Base-by-base conservation (phyloP, 1,140 invertebrate species). In the Wasmannia auropunctata region DNA sequence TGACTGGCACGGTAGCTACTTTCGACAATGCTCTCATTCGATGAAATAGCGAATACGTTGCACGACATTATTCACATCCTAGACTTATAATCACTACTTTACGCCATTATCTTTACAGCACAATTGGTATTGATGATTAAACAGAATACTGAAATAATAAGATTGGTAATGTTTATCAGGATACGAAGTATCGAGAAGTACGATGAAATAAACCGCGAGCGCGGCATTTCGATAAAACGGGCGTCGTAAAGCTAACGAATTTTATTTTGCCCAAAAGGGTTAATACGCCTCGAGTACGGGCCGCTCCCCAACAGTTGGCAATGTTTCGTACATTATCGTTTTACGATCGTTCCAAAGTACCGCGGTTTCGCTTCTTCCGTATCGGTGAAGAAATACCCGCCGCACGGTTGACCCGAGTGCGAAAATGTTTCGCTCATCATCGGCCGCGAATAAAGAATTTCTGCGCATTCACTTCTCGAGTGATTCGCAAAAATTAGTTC, bases 281-380 rank as follows among this genome's bases (percentile, higher is more conserved):
- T 79, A 79, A 67, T 51, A 25, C 11, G 19, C 28, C 10, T 22
- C 7, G 22, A 34, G 14, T 7, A 34, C 67, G 34, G 49, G 16
- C 11, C 37, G 34, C 43, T 60, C 22, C 37, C 37, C 67, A 46
- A 46, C 28, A 46, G 67, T 72, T 72, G 49, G 40, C 40, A 72
- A 74, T 19, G 49, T 58, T 72, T 58, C 54, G 34, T 58, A 43
- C 54, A 46, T 83, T 72, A 83, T 72, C 51, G 51, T 83, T 83
- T 83, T 83, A 83, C 79, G 79, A 58, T 58, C 65, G 49, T 31
- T 54, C 16, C 25, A 10, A 81, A 72, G 65, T 46, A 83, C 5
- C 79, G 54, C 16, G 22, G 10, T 43, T 14, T 58, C 54, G 49
- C 28, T 60, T 62, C 37, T 60, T 72, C 19, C 14, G 7, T 34